A percentile compares a stretch with the other conserved stretches of the same genome.
These are phyloP conservation scores for Nematolebias whitei DNA, from an alignment of 2,113 vertebrate genomes.

Conservation along the genomic window DNA sequence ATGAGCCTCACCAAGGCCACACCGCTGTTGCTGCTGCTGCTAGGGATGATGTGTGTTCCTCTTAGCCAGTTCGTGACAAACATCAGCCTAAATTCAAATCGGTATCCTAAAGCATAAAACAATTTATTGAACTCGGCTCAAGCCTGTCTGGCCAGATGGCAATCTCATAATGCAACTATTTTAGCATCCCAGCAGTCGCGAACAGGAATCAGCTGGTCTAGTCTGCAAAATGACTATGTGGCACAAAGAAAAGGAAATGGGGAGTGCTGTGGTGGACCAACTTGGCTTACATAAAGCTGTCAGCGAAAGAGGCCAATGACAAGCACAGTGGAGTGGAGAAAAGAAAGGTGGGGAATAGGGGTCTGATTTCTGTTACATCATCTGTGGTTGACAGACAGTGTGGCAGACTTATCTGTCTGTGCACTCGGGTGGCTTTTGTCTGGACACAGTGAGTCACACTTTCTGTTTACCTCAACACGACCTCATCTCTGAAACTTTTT, in stretches of 20 bases:
- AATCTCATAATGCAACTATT: constrained; percentile 74
- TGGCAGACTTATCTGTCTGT: constrained; percentile 78
- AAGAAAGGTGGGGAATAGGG: constrained; percentile 30
- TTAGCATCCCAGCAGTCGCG: constrained; percentile 64
- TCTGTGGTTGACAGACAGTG: constrained; percentile 59
- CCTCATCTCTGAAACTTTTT: constrained; percentile 60
- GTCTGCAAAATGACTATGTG: constrained; percentile 61
- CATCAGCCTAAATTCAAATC: constrained; percentile 55
- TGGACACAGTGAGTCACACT: constrained; percentile 80
- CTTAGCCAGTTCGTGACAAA: constrained; percentile 40
- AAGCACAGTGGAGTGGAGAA: constrained; percentile 44
- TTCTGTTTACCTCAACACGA: constrained; percentile 78
- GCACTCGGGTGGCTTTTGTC: constrained; percentile 72
- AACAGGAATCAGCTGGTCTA: constrained; percentile 68
- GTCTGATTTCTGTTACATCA: constrained; percentile 71
- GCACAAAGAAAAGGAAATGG: constrained; percentile 30
- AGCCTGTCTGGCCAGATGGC: constrained; percentile 78
- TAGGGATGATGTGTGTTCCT: neutral
- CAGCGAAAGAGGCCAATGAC: constrained; percentile 47
- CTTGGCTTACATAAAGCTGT: constrained; percentile 52
- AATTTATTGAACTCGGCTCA: constrained; percentile 77
- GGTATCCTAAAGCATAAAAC: constrained; percentile 51
- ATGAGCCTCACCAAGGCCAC: constrained; percentile 22
- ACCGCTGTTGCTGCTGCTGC: constrained; percentile 5
- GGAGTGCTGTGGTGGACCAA: constrained; percentile 43